A percentile compares a stretch with the other conserved stretches of the same genome.
Conservation (phyloP, 2,113 vertebrate genomes). For the Vanacampus margaritifer region DNA sequence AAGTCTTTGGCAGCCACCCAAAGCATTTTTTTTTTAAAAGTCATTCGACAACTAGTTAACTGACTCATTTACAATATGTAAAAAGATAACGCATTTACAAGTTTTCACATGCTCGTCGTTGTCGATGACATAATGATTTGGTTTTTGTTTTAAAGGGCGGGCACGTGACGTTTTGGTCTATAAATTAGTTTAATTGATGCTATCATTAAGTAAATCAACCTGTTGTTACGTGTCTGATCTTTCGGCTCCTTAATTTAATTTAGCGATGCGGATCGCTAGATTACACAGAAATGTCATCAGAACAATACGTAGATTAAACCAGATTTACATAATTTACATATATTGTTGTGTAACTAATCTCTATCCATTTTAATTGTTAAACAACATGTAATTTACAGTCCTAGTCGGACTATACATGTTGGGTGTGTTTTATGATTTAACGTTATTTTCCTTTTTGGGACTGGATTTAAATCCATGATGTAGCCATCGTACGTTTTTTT, state of each 20-base stretch:
- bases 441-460: too few relatives aligned
- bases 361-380: too few relatives aligned
- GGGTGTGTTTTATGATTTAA: too few relatives aligned
- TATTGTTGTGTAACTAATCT: not conserved
- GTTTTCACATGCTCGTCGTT: too few relatives aligned
- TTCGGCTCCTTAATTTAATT: not conserved
- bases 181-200: not conserved
- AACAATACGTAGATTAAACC: not conserved
- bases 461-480: too few relatives aligned
- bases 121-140: not conserved
- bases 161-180: not conserved
- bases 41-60: not conserved
- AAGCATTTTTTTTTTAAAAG: not conserved
- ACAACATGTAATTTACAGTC: too few relatives aligned
- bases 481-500: not conserved
- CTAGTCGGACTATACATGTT: too few relatives aligned
- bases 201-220: not conserved
- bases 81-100: not conserved
- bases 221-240: not conserved
- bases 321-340: not conserved
- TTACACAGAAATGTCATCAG: not conserved
- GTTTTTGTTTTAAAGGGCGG: not conserved
- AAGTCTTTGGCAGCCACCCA: constrained; percentile 75
- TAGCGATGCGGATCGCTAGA: not conserved
- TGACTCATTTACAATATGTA: not conserved